These are phyloP conservation scores for Isoperla grammatica DNA, from an alignment of 2,888 invertebrate genomes.

Conservation along the genomic window DNA sequence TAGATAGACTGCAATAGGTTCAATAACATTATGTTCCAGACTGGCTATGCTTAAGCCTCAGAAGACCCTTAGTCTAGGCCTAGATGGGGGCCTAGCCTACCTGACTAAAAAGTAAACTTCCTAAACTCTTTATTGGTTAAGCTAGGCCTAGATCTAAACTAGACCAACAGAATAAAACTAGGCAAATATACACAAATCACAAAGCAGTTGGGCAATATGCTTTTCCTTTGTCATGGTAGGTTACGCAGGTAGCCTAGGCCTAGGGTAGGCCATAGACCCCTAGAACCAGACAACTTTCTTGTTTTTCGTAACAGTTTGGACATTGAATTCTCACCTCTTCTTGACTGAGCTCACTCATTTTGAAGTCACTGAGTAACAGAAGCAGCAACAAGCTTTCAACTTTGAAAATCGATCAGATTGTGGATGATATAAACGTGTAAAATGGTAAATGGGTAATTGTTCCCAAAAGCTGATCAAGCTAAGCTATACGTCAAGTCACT, in stretches of 20 bases:
- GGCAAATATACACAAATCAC: constrained; percentile 37
- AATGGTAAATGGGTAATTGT: constrained; percentile 17
- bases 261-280: constrained; percentile 8
- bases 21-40: too few species aligned
- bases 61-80: too few species aligned
- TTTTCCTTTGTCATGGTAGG: too few species aligned
- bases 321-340: constrained; percentile 69
- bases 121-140: too few species aligned
- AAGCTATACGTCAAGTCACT: constrained; percentile 27
- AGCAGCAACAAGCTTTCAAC: neutral
- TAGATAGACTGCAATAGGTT: too few species aligned
- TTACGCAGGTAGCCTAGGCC: too few species aligned
- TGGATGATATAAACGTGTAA: constrained; percentile 19
- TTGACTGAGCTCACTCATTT: constrained; percentile 80
- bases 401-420: neutral
- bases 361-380: constrained; percentile 15
- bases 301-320: neutral
- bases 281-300: neutral
- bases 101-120: too few species aligned
- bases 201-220: constrained; percentile 39
- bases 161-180: constrained; percentile 31
- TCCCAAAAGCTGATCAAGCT: neutral
- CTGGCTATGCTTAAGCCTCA: too few species aligned
- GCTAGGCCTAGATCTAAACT: too few species aligned
- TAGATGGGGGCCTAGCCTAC: too few species aligned